Conservation (phyloP, 2,113 vertebrate species). For the Carassius gibelio region DNA sequence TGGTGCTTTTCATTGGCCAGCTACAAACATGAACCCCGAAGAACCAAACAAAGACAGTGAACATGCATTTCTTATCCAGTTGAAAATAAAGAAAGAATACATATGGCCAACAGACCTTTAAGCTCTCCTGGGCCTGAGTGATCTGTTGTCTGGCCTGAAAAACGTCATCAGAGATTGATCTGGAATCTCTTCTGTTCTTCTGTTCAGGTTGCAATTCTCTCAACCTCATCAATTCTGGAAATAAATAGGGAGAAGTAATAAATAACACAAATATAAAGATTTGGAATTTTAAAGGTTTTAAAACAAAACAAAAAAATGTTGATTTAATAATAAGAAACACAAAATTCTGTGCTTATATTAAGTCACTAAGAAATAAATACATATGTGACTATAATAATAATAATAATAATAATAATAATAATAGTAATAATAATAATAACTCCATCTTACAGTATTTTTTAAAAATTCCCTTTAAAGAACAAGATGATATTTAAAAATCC, state of each 20-base stretch:
- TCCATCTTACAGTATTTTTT: neutral
- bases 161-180: slow-evolving; percentile 52
- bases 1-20: slow-evolving; percentile 78
- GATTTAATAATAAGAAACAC: too few relatives aligned
- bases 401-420: too few relatives aligned
- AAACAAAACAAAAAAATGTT: too few relatives aligned
- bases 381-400: too few relatives aligned
- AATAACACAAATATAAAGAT: too few relatives aligned
- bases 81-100: neutral
- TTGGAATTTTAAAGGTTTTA: too few relatives aligned
- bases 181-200: neutral
- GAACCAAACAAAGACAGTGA: neutral
- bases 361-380: too few relatives aligned
- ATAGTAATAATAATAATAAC: too few relatives aligned
- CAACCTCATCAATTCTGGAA: slow-evolving; percentile 70
- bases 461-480: neutral
- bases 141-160: slow-evolving; percentile 59
- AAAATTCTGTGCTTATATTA: too few relatives aligned
- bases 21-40: slow-evolving; percentile 64
- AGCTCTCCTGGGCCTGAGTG: slow-evolving; percentile 57
- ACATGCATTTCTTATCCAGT: slow-evolving; percentile 11
- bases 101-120: slow-evolving; percentile 64
- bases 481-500: neutral
- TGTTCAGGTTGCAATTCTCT: slow-evolving; percentile 56
- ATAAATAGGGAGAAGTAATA: neutral